These are phyloP conservation scores for Hirtodrosophila trivittata DNA, from an alignment of 2,888 invertebrate genomes.

Conservation along the genomic window DNA sequence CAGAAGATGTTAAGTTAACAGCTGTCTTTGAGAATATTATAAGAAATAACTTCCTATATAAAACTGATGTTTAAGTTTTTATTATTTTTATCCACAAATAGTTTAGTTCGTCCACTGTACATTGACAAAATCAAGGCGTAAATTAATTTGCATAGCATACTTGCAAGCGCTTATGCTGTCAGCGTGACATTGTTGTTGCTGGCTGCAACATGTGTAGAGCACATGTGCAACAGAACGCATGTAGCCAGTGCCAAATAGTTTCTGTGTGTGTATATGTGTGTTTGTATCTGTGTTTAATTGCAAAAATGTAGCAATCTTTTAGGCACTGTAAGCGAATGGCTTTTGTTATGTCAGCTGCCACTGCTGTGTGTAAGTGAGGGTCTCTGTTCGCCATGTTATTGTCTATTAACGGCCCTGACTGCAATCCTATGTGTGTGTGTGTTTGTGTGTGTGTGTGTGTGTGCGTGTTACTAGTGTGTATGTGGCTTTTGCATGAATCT, in stretches of 20 bases:
- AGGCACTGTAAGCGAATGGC: constrained; percentile 57
- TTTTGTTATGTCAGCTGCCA: constrained; percentile 68
- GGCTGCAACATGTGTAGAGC: constrained; percentile 43
- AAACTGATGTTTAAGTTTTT: not conserved
- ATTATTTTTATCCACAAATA: not conserved
- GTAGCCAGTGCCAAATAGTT: constrained; percentile 18
- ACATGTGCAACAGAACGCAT: constrained; percentile 31
- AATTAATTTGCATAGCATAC: constrained; percentile 67
- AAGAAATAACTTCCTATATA: too few species aligned
- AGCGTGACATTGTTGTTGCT: constrained; percentile 57
- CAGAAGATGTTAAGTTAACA: too few species aligned
- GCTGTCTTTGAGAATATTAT: too few species aligned
- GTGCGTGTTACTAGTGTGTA: constrained; percentile 35
- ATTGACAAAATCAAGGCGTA: constrained; percentile 44
- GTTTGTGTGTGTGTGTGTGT: constrained; percentile 21
- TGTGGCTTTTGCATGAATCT: constrained; percentile 65
- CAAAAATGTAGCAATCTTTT: constrained; percentile 77
- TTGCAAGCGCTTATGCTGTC: constrained; percentile 68
- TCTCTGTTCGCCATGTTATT: constrained; percentile 64
- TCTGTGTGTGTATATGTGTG: constrained; percentile 17
- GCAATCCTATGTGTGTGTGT: constrained; percentile 36
- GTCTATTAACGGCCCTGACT: constrained; percentile 68
- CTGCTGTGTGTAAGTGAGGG: constrained; percentile 16
- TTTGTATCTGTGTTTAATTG: constrained; percentile 64
- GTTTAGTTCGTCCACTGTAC: not conserved